phyloP scores from a whole-genome alignment of 2,797 vertebrate species.

The Philypnodon macrostomus region DNA sequence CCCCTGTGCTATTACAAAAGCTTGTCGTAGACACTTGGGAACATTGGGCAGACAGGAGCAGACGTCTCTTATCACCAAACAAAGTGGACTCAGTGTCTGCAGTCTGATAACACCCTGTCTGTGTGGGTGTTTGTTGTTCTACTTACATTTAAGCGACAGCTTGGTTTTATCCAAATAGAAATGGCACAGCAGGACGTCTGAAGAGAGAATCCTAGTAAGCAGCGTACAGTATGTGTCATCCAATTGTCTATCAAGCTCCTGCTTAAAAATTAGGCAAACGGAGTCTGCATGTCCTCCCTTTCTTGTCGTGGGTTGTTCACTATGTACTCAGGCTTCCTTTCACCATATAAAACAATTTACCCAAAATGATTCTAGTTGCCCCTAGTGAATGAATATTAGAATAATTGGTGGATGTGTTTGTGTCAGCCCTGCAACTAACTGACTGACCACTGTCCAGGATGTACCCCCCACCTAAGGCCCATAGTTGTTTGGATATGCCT shows the following conservation, averaged over 20 bases:
- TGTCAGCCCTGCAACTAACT: no score
- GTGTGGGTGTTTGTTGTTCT: constrained; percentile 36
- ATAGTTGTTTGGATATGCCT: no score
- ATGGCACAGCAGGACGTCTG: constrained; percentile 26
- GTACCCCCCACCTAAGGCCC: no score
- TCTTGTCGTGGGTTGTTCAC: no score
- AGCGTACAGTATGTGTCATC: constrained; percentile 38
- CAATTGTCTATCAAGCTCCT: constrained; percentile 22
- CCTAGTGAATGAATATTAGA: no score
- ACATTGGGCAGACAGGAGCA: constrained; percentile 13
- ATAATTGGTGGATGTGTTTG: no score
- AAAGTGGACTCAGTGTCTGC: constrained; percentile 27
- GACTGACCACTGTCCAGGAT: no score
- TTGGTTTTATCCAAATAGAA: constrained; percentile 44
- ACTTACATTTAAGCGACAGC: constrained; percentile 46
- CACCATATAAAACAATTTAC: no score
- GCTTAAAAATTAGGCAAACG: no score
- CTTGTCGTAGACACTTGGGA: background rate
- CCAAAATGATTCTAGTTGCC: no score
- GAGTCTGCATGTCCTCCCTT: no score
- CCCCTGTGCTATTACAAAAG: background rate
- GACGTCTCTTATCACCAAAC: constrained; percentile 35
- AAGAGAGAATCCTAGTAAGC: constrained; percentile 27
- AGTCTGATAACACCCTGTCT: constrained; percentile 14
- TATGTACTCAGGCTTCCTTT: no score